Evolutionary conservation across 2,888 invertebrate species (phyloP), one percentile per base, ranked within the genome.

Genomic region (Stenotaenia linearis): DNA sequence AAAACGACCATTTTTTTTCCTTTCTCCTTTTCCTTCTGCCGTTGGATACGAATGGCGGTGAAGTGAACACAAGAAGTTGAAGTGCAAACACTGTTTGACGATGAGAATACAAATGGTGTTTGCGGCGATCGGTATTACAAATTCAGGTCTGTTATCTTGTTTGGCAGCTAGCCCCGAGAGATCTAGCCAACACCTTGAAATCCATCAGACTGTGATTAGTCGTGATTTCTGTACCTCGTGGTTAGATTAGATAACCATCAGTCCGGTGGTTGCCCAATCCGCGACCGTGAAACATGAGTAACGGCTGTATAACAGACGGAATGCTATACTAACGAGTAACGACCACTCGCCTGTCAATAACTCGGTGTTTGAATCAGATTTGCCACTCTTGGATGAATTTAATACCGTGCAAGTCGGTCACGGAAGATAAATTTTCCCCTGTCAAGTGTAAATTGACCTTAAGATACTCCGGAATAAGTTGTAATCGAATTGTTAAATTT

Each of bases 271-370:
- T 69, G 23, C 25, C 69, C 69, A 69, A 69, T 69, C 69, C 69
- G 10, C 12, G 28, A 23, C 4, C 69, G 69, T 69, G 69, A 69
- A 69, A 69, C 28, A 23, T 28, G 69, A 69, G 25, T 18, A n/a
- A n/a, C 18, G 50, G 18, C 23, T 28, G 69, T 28, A 12, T 3
- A 69, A 25, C 25, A 25, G 12, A 28, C 28, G 25, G 69, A 69
- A 28, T 28, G 25, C 28, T 69, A 25, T n/a, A n/a, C 69, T 69
- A 69, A 69, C 69, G 69, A 69, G 25, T 10, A 69, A n/a, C n/a
- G n/a, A n/a, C n/a, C n/a, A 69, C 69, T 69, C 69, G 25, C 69
- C 25, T 69, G 69, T 69, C 69, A 69, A 69, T 69, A 69, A 69
- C 12, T 69, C n/a, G 69, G 25, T 69, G 69, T 28, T n/a, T 69